A percentile compares a stretch with the other conserved stretches of the same genome.
These are phyloP conservation scores for Martes flavigula DNA, from an alignment of 2,797 vertebrate species.

Conservation along the genomic window DNA sequence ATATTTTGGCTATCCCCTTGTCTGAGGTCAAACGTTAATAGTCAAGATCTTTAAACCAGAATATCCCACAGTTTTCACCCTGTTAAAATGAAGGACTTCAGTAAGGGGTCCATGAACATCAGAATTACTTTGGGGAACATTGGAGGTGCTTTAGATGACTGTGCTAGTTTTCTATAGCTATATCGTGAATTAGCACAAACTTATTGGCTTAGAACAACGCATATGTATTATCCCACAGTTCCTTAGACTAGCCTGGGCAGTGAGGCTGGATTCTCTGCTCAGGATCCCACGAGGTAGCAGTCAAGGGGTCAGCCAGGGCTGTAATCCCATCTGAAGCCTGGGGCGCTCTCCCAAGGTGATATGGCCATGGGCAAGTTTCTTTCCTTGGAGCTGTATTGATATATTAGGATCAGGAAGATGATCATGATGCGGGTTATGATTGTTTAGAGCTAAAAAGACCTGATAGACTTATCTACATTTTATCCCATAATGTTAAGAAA, in stretches of 20 bases:
- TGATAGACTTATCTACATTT: not conserved
- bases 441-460: not conserved
- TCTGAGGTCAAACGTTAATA: not conserved
- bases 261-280: not conserved
- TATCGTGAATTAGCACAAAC: not conserved
- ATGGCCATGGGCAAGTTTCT: not conserved
- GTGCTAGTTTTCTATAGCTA: not conserved
- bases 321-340: not conserved
- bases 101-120: not conserved
- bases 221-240: not conserved
- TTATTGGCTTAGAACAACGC: not conserved
- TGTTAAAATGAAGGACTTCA: not conserved
- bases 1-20: not conserved
- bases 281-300: not conserved
- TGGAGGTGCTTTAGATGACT: not conserved
- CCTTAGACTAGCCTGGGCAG: not conserved
- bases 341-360: not conserved
- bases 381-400: not conserved
- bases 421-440: not conserved
- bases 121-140: not conserved
- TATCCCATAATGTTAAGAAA: slow-evolving; percentile 2
- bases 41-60: not conserved
- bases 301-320: not conserved
- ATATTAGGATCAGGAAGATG: not conserved
- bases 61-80: not conserved